Conservation (phyloP, 2,113 vertebrate genomes). For the Psilopogon haemacephalus region DNA sequence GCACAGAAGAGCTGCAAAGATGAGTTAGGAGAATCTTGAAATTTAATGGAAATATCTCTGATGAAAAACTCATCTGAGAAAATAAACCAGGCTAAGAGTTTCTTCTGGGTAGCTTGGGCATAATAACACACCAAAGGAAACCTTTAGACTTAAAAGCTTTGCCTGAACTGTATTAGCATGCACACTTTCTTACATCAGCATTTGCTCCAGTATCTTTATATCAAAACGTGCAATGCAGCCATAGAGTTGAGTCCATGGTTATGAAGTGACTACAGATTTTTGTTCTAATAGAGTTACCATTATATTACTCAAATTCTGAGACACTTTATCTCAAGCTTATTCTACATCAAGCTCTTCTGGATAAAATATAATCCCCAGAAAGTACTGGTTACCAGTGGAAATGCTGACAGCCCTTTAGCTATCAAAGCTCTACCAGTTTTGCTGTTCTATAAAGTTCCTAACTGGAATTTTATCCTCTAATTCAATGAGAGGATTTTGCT, state of each 20-base stretch:
- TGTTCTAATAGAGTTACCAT: background rate
- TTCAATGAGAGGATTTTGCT: slow-evolving; percentile 69
- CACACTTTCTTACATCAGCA: background rate
- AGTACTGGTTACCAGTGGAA: slow-evolving; percentile 43
- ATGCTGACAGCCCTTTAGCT: slow-evolving; percentile 14
- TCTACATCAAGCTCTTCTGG: slow-evolving; percentile 40
- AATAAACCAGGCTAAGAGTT: background rate
- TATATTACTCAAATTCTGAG: slow-evolving; percentile 20
- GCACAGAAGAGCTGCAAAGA: background rate
- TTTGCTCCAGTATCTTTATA: background rate
- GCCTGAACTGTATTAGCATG: background rate
- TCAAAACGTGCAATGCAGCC: background rate
- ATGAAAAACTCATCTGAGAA: background rate
- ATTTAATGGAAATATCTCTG: background rate
- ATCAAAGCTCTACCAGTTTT: slow-evolving; percentile 35
- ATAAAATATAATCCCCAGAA: slow-evolving; percentile 46
- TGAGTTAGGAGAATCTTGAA: background rate
- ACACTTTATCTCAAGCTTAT: slow-evolving; percentile 46
- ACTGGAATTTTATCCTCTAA: slow-evolving; percentile 70
- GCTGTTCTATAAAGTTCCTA: slow-evolving; percentile 48
- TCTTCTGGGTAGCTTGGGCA: background rate
- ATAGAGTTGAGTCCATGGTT: background rate
- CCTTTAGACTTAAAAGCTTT: background rate
- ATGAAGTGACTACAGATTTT: slow-evolving; percentile 20
- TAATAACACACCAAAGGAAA: background rate